Base-by-base conservation (phyloP, 2,888 invertebrate genomes). In the Aphodius granarius region DNA sequence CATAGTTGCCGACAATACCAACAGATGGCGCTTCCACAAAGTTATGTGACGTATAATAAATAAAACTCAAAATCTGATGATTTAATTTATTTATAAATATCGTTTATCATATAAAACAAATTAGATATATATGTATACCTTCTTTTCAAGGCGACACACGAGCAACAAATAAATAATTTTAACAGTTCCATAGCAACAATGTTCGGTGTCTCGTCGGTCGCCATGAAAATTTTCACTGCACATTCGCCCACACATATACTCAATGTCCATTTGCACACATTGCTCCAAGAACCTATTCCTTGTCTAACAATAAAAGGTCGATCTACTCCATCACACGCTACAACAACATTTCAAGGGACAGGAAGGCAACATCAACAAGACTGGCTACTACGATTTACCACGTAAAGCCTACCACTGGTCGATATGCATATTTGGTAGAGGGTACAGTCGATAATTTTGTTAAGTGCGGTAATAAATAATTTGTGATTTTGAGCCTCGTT, bases 41-140 rank as follows among this genome's bases (percentile, higher is more conserved):
- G 9, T 9, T 2, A 43, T 43, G 3, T 9, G 3, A n/a, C 1
- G 43, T 3, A 13, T 43, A 43, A 13, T 6, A 9, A 43, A 13
- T 9, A 43, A 43, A 13, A 43, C 1, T 9, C 43, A 43, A 13
- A 43, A 43, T 43, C 43, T 43, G 13, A 9, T 43, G 9, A 43
- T 43, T 43, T 43, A 43, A 74, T 78, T 77, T 75, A 75, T 77
- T 77, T 78, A 78, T 78, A 78, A 78, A 78, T 77, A 77, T 78
- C 43, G 43, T 43, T n/a, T n/a, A 75, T 77, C 75, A 75, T 75
- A 78, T 77, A 78, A 77, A 77, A 77, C 77, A 77, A 75, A 64
- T 72, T 75, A 72, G 66, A 74, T 77, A 77, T 22, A 78, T 21
- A 76, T 73, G 75, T 76, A 43, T 43, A 43, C 43, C 43, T 43